Base-by-base conservation (phyloP, 2,113 vertebrate species). In the Patagioenas fasciata region DNA sequence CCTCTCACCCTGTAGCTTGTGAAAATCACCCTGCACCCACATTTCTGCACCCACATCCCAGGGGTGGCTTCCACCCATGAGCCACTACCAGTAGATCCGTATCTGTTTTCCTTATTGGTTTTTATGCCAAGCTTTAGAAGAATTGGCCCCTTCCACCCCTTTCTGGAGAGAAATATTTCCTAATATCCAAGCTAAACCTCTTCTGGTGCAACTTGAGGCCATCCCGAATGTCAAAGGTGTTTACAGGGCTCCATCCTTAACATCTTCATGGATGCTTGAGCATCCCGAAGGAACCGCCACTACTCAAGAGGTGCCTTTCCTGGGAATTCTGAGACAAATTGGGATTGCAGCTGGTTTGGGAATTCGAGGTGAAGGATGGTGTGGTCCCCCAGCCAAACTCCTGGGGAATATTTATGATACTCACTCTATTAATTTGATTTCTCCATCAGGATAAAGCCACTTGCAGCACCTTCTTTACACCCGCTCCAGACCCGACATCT, bases 351-450 rank as follows among this genome's bases (percentile, higher is more conserved):
- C 21, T 13, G 16, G 6, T 10, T 31, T n/a, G 25, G 34, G 38
- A 72, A 42, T 14, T 21, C 2, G 3, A 34, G 14, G 5, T 15
- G 32, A 64, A 69, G 34, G 54, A 6, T 3, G 0, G 0, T 4
- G 10, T 61, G 16, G 17, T 80, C 11, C 10, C 25, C 12, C 8
- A n/a, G 48, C 15, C 53, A 29, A 23, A 19, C 23, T 56, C 71
- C 58, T 44, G 42, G 42, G 42, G 42, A 44, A 47, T 15, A 47
- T 47, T 18, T 9, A 47, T 18, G 17, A 47, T 19, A 18, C 28
- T 58, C 31, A 3, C 5, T 57, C 57, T 3, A 57, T 11, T 24
- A 2, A 2, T 5, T 38, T 20, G 5, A 13, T 6, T 66, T 57
- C 14, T 42, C 12, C 38, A 18, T 17, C 5, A 13, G 34, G 44